These are phyloP conservation scores for Dicerorhinus sumatrensis DNA, from an alignment of 2,113 vertebrate genomes.

Conservation along the genomic window DNA sequence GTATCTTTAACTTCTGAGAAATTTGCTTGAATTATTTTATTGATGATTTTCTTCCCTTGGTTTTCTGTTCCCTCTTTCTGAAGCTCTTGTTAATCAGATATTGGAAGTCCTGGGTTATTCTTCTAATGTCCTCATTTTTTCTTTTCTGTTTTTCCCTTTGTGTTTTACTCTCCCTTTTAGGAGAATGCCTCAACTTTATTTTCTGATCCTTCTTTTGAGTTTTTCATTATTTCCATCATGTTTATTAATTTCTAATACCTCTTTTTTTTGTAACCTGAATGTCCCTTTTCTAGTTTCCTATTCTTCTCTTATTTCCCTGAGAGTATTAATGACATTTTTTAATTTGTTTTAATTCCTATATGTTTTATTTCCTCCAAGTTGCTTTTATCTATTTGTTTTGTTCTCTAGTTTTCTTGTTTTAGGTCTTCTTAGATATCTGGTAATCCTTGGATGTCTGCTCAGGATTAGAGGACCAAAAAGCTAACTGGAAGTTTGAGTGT, in stretches of 20 bases:
- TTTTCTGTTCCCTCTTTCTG: slow-evolving; percentile 40
- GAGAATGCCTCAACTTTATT: neutral
- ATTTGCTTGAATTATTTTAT: slow-evolving; percentile 44
- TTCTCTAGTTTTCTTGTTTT: slow-evolving; percentile 23
- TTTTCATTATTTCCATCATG: neutral
- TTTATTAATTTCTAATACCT: neutral
- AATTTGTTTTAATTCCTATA: neutral
- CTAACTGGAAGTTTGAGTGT: neutral
- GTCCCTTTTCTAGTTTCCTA: neutral
- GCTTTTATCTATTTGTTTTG: slow-evolving; percentile 21
- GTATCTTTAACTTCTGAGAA: slow-evolving; percentile 28
- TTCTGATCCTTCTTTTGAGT: neutral
- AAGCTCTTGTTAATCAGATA: slow-evolving; percentile 33
- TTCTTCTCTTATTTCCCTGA: neutral
- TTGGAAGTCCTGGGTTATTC: neutral
- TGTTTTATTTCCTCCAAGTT: slow-evolving; percentile 11
- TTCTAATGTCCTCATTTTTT: neutral
- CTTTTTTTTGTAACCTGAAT: neutral
- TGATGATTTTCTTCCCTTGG: slow-evolving; percentile 6
- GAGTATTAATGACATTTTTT: neutral
- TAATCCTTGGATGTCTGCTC: neutral
- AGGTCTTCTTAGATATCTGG: slow-evolving; percentile 18
- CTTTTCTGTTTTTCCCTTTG: neutral
- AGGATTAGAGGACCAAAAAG: neutral
- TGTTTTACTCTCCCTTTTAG: neutral